Conservation (phyloP, 2,113 vertebrate genomes). For the Xiphophorus hellerii region DNA sequence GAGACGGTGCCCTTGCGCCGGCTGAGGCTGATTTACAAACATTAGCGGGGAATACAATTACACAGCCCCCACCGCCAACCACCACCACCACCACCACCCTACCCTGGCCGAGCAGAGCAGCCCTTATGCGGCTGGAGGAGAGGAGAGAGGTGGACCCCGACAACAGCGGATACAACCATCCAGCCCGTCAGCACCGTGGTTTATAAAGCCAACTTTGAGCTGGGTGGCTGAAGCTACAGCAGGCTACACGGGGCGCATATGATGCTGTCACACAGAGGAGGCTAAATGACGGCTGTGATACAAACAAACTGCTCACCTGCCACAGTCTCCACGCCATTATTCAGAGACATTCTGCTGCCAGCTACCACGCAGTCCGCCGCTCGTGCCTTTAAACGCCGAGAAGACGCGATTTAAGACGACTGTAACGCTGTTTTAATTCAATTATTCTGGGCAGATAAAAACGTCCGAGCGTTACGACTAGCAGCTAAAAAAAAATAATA, state of each 20-base stretch:
- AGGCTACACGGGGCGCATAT: slow-evolving; percentile 16
- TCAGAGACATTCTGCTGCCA: slow-evolving; percentile 28
- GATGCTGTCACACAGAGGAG: slow-evolving; percentile 17
- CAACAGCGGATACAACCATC: slow-evolving; percentile 37
- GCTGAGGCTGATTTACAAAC: slow-evolving; percentile 90
- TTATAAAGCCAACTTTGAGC: slow-evolving; percentile 60
- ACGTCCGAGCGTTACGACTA: no score
- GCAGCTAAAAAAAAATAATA: no score
- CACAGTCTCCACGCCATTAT: slow-evolving; percentile 37
- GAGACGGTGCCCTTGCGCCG: slow-evolving; percentile 84
- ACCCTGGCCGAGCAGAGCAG: slow-evolving; percentile 60
- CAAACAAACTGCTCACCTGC: slow-evolving; percentile 66
- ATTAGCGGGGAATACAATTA: slow-evolving; percentile 92
- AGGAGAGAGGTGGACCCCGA: slow-evolving; percentile 43
- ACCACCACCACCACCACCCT: slow-evolving; percentile 9
- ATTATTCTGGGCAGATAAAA: not conserved
- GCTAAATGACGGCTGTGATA: slow-evolving; percentile 2
- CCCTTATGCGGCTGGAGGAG: slow-evolving; percentile 68
- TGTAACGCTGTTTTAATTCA: not conserved
- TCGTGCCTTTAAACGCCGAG: not conserved
- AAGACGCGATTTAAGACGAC: not conserved
- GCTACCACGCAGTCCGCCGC: slow-evolving; percentile 24
- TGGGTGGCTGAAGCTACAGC: slow-evolving; percentile 14
- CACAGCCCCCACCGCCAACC: slow-evolving; percentile 66
- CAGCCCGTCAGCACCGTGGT: no score